phyloP scores from a whole-genome alignment of 2,797 vertebrate species.

The Ambastaia sidthimunki region DNA sequence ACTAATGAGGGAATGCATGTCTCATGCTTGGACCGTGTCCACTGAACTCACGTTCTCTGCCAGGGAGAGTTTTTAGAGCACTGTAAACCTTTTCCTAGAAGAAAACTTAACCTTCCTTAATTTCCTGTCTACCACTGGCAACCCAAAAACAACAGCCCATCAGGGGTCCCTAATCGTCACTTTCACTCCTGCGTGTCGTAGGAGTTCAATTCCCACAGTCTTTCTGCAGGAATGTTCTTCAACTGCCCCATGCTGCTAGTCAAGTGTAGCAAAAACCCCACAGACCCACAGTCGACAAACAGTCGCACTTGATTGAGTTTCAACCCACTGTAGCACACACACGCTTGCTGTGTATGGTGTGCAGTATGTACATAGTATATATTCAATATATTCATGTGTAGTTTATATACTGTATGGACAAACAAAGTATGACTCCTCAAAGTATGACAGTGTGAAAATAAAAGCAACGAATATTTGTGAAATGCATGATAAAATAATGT shows the following conservation, averaged over 20 bases:
- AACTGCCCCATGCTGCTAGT: not conserved
- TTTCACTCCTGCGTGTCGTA: not conserved
- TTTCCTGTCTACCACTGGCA: not conserved
- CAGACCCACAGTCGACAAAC: not conserved
- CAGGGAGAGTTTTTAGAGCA: not conserved
- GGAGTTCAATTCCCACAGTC: not conserved
- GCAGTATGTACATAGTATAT: not conserved
- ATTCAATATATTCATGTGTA: not conserved
- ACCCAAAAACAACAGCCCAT: not conserved
- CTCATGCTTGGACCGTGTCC: conserved; percentile 23
- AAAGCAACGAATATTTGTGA: too few species aligned
- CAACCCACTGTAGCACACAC: conserved; percentile 13
- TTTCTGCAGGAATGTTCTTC: conserved; percentile 5
- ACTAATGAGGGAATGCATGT: conserved; percentile 20
- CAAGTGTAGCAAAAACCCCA: not conserved
- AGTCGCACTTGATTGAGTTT: not conserved
- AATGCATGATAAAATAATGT: too few species aligned
- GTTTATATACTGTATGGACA: not conserved
- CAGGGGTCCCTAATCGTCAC: not conserved
- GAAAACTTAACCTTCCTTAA: conserved; percentile 6
- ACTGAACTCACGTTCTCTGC: not conserved
- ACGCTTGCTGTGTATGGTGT: not conserved
- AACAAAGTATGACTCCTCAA: too few species aligned
- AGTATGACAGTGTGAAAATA: too few species aligned
- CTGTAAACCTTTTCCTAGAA: not conserved